Percentiles rank a stretch among this genome's conserved stretches.
phyloP scores from a whole-genome alignment of 37 sponge, comb jelly and placozoan genomes.

The Chondrilla cf. caribensis region DNA sequence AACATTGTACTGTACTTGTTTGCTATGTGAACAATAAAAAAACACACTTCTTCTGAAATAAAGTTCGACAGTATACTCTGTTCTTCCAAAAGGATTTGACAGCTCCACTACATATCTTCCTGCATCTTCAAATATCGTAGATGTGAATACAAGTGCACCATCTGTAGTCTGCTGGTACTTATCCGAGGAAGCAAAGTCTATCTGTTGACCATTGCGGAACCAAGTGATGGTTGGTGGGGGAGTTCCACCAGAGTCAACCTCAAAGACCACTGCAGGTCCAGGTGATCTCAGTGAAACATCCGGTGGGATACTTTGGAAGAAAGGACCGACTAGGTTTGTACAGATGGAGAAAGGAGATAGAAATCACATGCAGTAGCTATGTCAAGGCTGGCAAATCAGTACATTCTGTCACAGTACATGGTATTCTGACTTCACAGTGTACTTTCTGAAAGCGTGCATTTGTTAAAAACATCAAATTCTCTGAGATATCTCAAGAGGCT shows the following conservation, averaged over 20 bases:
- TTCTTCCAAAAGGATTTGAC: slow-evolving; percentile 7
- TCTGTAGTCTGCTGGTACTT: neutral
- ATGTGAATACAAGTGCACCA: neutral
- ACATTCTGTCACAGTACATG: neutral
- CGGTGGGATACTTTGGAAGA: neutral
- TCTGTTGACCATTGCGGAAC: slow-evolving; percentile 1
- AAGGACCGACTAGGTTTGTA: neutral
- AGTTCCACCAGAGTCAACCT: slow-evolving; percentile 26
- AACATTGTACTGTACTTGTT: too few relatives aligned
- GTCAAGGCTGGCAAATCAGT: neutral
- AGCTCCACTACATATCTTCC: neutral
- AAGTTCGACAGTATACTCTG: neutral
- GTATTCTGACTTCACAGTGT: neutral
- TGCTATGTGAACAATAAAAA: too few relatives aligned
- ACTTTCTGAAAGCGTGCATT: neutral
- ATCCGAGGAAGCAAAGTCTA: neutral
- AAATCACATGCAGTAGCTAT: neutral
- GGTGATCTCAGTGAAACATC: slow-evolving; percentile 9
- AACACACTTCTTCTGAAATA: neutral
- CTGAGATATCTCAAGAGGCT: too few relatives aligned
- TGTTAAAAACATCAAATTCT: too few relatives aligned
- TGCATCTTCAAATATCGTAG: neutral
- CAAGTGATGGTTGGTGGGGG: slow-evolving; percentile 40
- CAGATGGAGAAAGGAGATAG: neutral
- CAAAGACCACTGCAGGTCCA: slow-evolving; percentile 24